Evolutionary conservation across 2,888 invertebrate genomes (phyloP).

Genomic region (Acholoe squamosa): DNA sequence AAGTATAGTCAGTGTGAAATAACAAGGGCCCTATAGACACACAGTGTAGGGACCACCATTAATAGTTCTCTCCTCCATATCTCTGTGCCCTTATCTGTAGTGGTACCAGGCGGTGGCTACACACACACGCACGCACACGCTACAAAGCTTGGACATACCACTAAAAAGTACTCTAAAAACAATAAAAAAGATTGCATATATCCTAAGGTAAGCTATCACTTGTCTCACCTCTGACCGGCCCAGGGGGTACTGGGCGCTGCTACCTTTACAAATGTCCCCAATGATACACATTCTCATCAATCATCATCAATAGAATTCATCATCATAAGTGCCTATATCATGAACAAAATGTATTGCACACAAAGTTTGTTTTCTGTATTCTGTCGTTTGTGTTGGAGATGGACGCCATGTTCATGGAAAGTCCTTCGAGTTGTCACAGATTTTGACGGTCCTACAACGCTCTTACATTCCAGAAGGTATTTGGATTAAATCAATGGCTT

Average conservation of each 20-base stretch:
- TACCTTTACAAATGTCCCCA: slow-evolving; percentile 37
- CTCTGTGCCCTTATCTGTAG: neutral
- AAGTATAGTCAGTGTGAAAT: slow-evolving; percentile 18
- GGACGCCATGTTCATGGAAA: slow-evolving; percentile 55
- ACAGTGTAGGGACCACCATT: neutral
- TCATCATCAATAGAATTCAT: neutral
- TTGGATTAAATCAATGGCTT: too few relatives aligned
- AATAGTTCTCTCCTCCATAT: neutral
- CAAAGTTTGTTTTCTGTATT: slow-evolving; percentile 23
- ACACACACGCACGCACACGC: slow-evolving; percentile 45
- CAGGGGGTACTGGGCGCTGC: slow-evolving; percentile 6
- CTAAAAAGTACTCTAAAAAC: slow-evolving; percentile 60
- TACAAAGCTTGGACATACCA: slow-evolving; percentile 59
- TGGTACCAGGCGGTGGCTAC: slow-evolving; percentile 10
- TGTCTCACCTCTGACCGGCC: slow-evolving; percentile 35
- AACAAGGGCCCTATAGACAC: neutral
- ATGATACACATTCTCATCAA: slow-evolving; percentile 20
- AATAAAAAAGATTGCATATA: slow-evolving; percentile 58
- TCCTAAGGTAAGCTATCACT: slow-evolving; percentile 60
- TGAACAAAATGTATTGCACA: slow-evolving; percentile 52
- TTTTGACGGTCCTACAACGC: too few relatives aligned
- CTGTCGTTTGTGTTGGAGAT: slow-evolving; percentile 5
- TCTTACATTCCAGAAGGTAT: too few relatives aligned
- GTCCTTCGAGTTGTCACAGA: slow-evolving; percentile 16
- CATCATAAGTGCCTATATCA: slow-evolving; percentile 47